Evolutionary conservation across 2,888 invertebrate genomes (phyloP).

Genomic region (Antheraea yamamai): DNA sequence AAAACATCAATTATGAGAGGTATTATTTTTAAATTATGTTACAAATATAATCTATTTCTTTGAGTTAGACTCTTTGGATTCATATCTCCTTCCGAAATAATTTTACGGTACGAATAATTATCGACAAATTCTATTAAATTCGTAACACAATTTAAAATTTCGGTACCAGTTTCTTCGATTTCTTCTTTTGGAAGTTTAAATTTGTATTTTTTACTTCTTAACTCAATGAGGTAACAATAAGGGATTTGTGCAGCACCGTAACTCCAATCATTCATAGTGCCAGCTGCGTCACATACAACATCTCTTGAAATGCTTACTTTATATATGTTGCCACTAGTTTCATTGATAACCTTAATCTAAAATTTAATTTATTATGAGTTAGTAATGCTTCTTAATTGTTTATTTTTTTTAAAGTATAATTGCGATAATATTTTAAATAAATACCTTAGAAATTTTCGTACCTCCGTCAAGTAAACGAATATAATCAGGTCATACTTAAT

Average conservation of each 20-base stretch:
- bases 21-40: slow-evolving; percentile 26
- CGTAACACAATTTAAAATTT: slow-evolving; percentile 57
- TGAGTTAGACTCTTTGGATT: slow-evolving; percentile 12
- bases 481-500: slow-evolving; percentile 65
- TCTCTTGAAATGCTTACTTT: slow-evolving; percentile 72
- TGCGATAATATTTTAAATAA: not conserved
- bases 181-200: slow-evolving; percentile 64
- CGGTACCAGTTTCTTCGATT: slow-evolving; percentile 63
- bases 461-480: slow-evolving; percentile 67
- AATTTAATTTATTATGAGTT: slow-evolving; percentile 21
- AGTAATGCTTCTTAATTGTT: slow-evolving; percentile 11
- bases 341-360: slow-evolving; percentile 58
- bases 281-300: slow-evolving; percentile 69
- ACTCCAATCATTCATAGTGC: slow-evolving; percentile 71
- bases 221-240: slow-evolving; percentile 69
- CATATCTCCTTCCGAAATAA: slow-evolving; percentile 14
- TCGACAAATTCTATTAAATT: slow-evolving; percentile 71
- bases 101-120: slow-evolving; percentile 31
- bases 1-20: not conserved
- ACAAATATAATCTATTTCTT: slow-evolving; percentile 8
- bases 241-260: slow-evolving; percentile 65
- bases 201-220: slow-evolving; percentile 65
- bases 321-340: slow-evolving; percentile 63
- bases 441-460: slow-evolving; percentile 70
- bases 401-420: not conserved